Conservation (phyloP, 2,797 vertebrate species). For the Morelia viridis region DNA sequence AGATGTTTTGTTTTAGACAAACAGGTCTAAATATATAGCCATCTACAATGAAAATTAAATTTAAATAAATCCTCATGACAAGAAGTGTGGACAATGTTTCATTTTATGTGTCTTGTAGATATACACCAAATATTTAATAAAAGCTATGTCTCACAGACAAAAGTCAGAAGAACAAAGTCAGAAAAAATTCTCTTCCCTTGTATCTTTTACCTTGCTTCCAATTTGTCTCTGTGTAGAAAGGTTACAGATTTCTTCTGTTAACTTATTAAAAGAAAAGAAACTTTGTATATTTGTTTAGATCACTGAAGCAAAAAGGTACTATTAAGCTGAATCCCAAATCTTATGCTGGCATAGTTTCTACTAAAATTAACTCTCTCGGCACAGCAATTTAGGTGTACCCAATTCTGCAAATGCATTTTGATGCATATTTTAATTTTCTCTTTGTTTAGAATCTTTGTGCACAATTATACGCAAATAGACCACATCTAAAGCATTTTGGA, state of each 20-base stretch:
- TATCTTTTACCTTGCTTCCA: slow-evolving; percentile 72
- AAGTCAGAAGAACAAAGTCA: slow-evolving; percentile 62
- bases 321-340: slow-evolving; percentile 10
- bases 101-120: slow-evolving; percentile 69
- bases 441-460: not conserved
- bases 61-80: slow-evolving; percentile 70
- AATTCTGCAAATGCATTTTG: not conserved
- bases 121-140: slow-evolving; percentile 73
- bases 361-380: not conserved
- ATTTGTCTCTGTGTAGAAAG: slow-evolving; percentile 72
- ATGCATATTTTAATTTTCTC: not conserved
- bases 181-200: slow-evolving; percentile 64
- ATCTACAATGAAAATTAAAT: slow-evolving; percentile 70
- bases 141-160: slow-evolving; percentile 80
- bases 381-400: not conserved
- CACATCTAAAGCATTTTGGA: not conserved
- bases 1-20: slow-evolving; percentile 91
- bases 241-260: slow-evolving; percentile 72
- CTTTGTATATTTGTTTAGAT: slow-evolving; percentile 55
- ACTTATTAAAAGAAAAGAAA: slow-evolving; percentile 70
- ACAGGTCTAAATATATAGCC: slow-evolving; percentile 69
- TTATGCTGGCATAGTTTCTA: not conserved
- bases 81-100: slow-evolving; percentile 67
- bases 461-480: not conserved
- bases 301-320: slow-evolving; percentile 72